These are phyloP conservation scores for Eilema caniola DNA, from an alignment of 2,888 invertebrate species.

Conservation along the genomic window DNA sequence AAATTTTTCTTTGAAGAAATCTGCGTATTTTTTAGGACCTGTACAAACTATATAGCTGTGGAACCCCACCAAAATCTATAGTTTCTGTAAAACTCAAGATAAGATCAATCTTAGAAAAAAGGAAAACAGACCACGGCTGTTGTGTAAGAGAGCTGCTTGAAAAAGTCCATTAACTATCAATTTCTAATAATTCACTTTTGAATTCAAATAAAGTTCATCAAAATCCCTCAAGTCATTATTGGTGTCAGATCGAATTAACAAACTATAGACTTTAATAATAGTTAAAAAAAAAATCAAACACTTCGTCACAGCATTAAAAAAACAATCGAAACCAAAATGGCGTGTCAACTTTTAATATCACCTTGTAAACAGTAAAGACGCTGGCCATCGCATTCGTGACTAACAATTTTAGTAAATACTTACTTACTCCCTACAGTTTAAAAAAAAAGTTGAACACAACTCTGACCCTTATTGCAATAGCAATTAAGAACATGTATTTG, in stretches of 20 bases:
- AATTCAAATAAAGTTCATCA: background rate
- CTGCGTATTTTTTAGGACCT: background rate
- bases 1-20: background rate
- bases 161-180: background rate
- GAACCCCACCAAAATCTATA: background rate
- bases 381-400: slow-evolving; percentile 76
- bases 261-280: slow-evolving; percentile 5
- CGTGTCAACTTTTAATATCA: slow-evolving; percentile 78
- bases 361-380: slow-evolving; percentile 75
- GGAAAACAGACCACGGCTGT: background rate
- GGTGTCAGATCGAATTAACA: background rate
- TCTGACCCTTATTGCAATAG: background rate
- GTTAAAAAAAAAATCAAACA: slow-evolving; percentile 28
- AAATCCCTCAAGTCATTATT: background rate
- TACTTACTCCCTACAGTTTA: slow-evolving; percentile 25
- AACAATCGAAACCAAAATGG: slow-evolving; percentile 67
- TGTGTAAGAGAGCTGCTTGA: background rate
- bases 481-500: slow-evolving; percentile 6
- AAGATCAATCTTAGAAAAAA: too few species aligned
- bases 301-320: slow-evolving; percentile 46
- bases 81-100: background rate
- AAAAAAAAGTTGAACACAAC: slow-evolving; percentile 5
- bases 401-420: slow-evolving; percentile 69
- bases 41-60: background rate
- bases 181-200: background rate